phyloP scores from a whole-genome alignment of 2,797 vertebrate genomes.

The Benthosema pterotum region DNA sequence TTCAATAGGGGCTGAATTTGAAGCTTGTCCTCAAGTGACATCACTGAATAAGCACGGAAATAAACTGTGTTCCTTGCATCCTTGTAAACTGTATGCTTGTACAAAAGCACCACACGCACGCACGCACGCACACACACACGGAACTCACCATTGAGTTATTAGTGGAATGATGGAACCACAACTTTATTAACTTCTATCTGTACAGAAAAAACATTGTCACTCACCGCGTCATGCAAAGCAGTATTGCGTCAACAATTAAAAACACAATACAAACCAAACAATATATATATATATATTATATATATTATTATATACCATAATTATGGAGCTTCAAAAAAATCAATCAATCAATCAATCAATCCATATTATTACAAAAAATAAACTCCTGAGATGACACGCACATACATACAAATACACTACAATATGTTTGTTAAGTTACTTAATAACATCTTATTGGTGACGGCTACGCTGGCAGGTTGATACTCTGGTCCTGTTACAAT shows the following conservation, averaged over 20 bases:
- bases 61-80: too few relatives aligned
- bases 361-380: slow-evolving; percentile 74
- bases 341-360: slow-evolving; percentile 68
- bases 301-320: slow-evolving; percentile 61
- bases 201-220: slow-evolving; percentile 81
- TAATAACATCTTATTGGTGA: slow-evolving; percentile 66
- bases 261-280: slow-evolving; percentile 80
- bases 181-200: slow-evolving; percentile 87
- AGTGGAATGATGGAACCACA: slow-evolving; percentile 83
- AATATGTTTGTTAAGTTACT: slow-evolving; percentile 69
- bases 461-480: slow-evolving; percentile 65
- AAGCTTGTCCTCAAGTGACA: too few relatives aligned
- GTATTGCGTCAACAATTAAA: slow-evolving; percentile 78
- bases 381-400: slow-evolving; percentile 79
- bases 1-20: too few relatives aligned
- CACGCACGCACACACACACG: too few relatives aligned
- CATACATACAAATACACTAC: slow-evolving; percentile 68
- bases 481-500: slow-evolving; percentile 21
- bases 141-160: slow-evolving; percentile 64
- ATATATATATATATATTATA: slow-evolving; percentile 45
- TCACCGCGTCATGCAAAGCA: slow-evolving; percentile 89
- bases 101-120: too few relatives aligned
- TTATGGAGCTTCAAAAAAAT: slow-evolving; percentile 71
- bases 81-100: too few relatives aligned
- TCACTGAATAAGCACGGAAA: too few relatives aligned